phyloP scores from a whole-genome alignment of 2,888 invertebrate genomes.

The Eubasilissa splendida region DNA sequence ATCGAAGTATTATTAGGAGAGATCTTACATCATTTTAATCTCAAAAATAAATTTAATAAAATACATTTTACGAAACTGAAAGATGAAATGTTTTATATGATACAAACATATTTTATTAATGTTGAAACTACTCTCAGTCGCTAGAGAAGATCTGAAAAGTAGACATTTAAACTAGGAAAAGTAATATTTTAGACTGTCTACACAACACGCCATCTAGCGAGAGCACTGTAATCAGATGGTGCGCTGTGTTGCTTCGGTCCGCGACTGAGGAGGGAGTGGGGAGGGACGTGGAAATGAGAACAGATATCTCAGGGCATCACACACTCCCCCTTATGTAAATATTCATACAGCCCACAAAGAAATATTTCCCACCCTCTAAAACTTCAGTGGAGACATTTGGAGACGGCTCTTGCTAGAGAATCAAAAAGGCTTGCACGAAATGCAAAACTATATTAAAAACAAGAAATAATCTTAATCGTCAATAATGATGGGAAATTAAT shows the following conservation, averaged over 20 bases:
- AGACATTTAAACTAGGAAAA: conserved; percentile 27
- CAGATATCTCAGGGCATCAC: conserved; percentile 31
- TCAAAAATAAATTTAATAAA: no score
- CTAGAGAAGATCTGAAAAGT: background rate
- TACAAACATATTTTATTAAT: background rate
- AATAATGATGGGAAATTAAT: no score
- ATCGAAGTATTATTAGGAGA: no score
- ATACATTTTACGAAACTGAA: no score
- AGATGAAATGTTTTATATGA: background rate
- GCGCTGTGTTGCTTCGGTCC: conserved; percentile 9
- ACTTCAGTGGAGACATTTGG: background rate
- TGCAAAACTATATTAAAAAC: no score
- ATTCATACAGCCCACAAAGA: conserved; percentile 48
- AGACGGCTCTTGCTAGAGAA: background rate
- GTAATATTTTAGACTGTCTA: conserved; percentile 31
- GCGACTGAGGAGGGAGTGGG: background rate
- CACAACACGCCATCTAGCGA: conserved; percentile 22
- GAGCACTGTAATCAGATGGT: conserved; percentile 24
- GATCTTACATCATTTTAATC: no score
- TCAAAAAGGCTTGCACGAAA: background rate
- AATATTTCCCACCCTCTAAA: conserved; percentile 36
- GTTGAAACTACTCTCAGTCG: background rate
- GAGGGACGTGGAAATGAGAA: conserved; percentile 24
- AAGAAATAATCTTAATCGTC: no score
- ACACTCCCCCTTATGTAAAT: conserved; percentile 40